These are phyloP conservation scores for Lithobius niger DNA, from an alignment of 1,140 invertebrate genomes.

Conservation along the genomic window DNA sequence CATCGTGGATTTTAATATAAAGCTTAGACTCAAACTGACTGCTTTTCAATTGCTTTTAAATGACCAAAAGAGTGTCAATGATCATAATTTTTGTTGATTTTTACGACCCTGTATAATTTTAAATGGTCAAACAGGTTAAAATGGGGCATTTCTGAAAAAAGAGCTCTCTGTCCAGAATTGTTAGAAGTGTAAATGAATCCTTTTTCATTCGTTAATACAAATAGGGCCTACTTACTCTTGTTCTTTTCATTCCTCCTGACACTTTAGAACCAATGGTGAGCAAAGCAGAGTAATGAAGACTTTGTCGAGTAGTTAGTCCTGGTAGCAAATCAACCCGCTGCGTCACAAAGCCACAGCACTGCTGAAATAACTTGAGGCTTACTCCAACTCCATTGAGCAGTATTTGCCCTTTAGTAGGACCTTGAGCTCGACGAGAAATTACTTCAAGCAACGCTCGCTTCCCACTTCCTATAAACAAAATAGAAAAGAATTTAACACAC, in stretches of 20 bases:
- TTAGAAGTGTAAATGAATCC: too few species aligned
- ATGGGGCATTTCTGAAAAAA: too few species aligned
- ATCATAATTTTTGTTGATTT: too few species aligned
- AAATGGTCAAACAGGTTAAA: too few species aligned
- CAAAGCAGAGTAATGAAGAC: conserved; percentile 58
- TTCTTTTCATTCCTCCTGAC: conserved; percentile 19
- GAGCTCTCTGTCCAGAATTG: too few species aligned
- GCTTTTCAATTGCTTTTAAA: too few species aligned
- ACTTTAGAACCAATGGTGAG: conserved; percentile 46
- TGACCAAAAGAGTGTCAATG: too few species aligned
- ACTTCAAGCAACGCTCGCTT: conserved; percentile 81
- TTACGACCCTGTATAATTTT: too few species aligned
- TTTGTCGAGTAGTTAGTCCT: conserved; percentile 72
- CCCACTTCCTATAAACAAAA: conserved; percentile 52
- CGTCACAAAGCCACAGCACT: conserved; percentile 69
- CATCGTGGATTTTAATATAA: too few species aligned
- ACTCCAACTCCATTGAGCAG: conserved; percentile 68
- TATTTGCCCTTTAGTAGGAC: conserved; percentile 60
- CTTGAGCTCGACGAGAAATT: conserved; percentile 51
- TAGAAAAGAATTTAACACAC: neutral
- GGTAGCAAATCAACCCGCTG: conserved; percentile 66
- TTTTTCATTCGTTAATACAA: too few species aligned
- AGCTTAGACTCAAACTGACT: too few species aligned
- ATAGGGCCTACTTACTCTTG: conserved; percentile 14
- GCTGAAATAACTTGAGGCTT: conserved; percentile 63